Conservation (phyloP, 2,113 vertebrate species). For the Condylura cristata region DNA sequence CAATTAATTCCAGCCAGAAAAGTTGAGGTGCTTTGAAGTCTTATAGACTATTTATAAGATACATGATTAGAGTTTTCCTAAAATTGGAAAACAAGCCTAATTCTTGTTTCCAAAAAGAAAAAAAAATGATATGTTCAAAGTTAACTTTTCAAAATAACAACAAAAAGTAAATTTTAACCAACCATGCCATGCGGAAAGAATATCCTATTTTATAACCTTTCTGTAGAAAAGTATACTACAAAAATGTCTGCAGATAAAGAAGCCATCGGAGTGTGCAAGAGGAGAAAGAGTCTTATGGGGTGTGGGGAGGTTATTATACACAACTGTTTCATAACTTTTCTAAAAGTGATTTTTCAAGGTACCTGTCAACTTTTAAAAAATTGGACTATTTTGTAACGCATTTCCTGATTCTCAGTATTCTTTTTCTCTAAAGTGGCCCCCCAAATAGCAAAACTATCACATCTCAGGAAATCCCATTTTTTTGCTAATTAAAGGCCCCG, state of each 20-base stretch:
- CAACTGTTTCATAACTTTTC: not conserved
- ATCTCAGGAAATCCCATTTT: not conserved
- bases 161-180: not conserved
- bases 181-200: not conserved
- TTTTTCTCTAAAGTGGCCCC: not conserved
- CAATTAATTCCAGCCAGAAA: not conserved
- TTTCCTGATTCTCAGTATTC: not conserved
- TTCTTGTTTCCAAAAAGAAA: not conserved
- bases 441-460: rapidly evolving
- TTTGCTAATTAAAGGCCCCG: rapidly evolving
- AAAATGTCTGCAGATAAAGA: not conserved
- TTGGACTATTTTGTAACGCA: not conserved
- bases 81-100: not conserved
- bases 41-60: not conserved
- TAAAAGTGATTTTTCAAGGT: not conserved
- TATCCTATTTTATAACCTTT: not conserved
- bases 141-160: not conserved
- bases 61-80: not conserved
- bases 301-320: not conserved
- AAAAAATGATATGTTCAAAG: not conserved
- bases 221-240: not conserved
- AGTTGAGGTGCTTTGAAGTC: not conserved
- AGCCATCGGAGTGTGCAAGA: not conserved
- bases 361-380: not conserved
- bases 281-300: not conserved